Evolutionary conservation across 2,888 invertebrate species (phyloP), one percentile per base, ranked within the genome.

Genomic region (Hirudinaria manillensis): DNA sequence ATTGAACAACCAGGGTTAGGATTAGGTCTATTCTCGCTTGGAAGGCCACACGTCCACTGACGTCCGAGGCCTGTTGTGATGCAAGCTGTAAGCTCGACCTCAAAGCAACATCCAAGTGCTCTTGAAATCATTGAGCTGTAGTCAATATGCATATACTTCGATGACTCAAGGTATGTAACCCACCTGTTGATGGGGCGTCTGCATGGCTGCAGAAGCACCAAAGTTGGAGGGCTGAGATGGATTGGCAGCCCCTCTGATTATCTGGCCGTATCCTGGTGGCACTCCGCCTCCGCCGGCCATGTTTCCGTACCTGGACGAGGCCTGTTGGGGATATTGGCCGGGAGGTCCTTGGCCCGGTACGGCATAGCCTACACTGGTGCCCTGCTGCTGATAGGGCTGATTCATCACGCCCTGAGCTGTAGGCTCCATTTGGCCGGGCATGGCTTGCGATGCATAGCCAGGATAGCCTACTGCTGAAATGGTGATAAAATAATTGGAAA

Each of bases 331-430:
- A 32, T 68, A 68, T 36, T 68, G 68, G 7, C 68, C 68, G 13
- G 29, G 68, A 32, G 68, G 36, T 1, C 36, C 34, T n/a, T 68
- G 68, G 10, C 36, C 36, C 6, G 29, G 13, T 16, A 32, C 68
- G 6, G 36, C 68, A 36, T 68, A 68, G 1, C 68, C 68, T 1
- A 68, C 32, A 34, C 34, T 34, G 13, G 68, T 32, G 21, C 34
- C 68, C 32, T 68, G 68, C 13, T 32, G 68, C 36, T 68, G 68
- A n/a, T 68, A 36, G 32, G 68, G 6, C 16, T 29, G 68, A 13
- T 68, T 68, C 68, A 68, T 68, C 34, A 36, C 13, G n/a, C 32
- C 68, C 36, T 32, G 34, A 6, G 68, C 68, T 34, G 68, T 34
- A 2, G 32, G 68, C 36, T 68, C 68, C 68, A 68, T 68, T 68